Evolutionary conservation across 2,113 vertebrate species (phyloP).

Genomic region (Lampris megalopsis): DNA sequence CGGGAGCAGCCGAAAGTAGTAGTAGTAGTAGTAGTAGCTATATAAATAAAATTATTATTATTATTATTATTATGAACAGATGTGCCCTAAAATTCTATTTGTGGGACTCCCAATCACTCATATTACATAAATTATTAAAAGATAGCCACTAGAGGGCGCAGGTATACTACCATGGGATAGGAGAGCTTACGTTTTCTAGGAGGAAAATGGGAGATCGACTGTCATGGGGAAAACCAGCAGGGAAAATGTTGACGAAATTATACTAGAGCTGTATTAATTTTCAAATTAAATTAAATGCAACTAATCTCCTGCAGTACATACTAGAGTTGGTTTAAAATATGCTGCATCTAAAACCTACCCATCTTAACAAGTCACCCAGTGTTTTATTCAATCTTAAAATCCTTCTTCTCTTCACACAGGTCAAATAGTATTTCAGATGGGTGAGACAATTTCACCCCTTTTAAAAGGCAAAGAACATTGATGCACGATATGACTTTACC

Average conservation of each 20-base stretch:
- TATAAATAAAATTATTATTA: neutral
- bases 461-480: neutral
- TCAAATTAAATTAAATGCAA: neutral
- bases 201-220: neutral
- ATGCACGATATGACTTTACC: neutral
- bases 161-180: conserved; percentile 12
- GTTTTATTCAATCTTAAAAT: too few relatives aligned
- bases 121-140: neutral
- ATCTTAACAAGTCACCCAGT: too few relatives aligned
- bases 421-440: neutral
- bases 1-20: too few relatives aligned
- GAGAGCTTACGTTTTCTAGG: neutral
- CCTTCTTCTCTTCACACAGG: too few relatives aligned
- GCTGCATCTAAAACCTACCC: neutral
- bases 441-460: neutral
- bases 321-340: neutral
- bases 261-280: neutral
- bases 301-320: neutral
- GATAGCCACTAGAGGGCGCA: conserved; percentile 68
- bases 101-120: neutral
- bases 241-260: neutral
- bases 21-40: neutral
- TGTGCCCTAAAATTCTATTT: neutral
- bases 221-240: neutral
- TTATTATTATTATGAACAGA: too few relatives aligned